phyloP scores from a whole-genome alignment of 1,140 invertebrate species.

The Cyrtorhinus lividipennis region DNA sequence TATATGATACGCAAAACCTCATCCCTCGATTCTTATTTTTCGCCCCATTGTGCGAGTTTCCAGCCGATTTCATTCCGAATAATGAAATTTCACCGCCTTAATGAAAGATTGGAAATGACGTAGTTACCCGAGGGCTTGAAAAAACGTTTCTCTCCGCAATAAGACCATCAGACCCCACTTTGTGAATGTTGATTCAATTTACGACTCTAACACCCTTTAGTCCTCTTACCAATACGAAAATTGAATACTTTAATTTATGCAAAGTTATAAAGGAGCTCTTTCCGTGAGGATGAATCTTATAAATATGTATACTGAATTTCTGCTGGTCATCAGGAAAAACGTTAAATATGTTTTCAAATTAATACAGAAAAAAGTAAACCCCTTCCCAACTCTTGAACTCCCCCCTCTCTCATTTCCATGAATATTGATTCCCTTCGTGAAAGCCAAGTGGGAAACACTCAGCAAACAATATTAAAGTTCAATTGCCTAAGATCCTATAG shows the following conservation, averaged over 20 bases:
- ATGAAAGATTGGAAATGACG: too few relatives aligned
- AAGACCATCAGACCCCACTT: neutral
- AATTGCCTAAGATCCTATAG: neutral
- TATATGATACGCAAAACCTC: too few relatives aligned
- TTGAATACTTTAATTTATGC: constrained; percentile 6
- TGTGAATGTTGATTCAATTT: constrained; percentile 4
- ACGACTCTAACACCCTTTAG: constrained; percentile 1
- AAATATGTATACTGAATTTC: neutral
- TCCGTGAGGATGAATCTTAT: neutral
- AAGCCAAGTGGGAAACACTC: neutral
- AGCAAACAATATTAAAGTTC: constrained; percentile 4
- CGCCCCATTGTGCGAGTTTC: too few relatives aligned
- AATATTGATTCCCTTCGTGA: neutral
- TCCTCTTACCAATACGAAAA: neutral
- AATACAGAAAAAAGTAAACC: neutral
- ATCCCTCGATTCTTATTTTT: too few relatives aligned
- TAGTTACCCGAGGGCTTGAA: neutral
- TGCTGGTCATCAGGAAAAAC: constrained; percentile 3
- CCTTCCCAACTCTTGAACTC: neutral
- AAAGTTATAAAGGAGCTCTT: constrained; percentile 1
- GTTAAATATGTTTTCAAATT: constrained; percentile 7
- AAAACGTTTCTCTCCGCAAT: neutral
- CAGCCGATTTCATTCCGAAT: too few relatives aligned
- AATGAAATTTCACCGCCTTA: too few relatives aligned
- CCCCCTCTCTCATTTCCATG: neutral